These are phyloP conservation scores for Pheosia tremula DNA, from an alignment of 2,888 invertebrate genomes.

Conservation along the genomic window DNA sequence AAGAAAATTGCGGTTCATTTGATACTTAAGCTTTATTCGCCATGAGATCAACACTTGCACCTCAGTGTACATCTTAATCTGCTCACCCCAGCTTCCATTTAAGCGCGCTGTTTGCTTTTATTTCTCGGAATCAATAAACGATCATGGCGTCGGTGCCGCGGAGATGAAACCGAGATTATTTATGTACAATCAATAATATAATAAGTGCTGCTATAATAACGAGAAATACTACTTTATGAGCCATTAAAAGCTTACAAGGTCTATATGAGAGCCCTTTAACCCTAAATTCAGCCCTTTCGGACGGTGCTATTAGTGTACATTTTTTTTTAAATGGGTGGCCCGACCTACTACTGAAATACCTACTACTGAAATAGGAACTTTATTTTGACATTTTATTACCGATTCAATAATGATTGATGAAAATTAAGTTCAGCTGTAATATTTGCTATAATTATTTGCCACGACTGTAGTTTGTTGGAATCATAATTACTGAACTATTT, in stretches of 20 bases:
- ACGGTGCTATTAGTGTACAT: no score
- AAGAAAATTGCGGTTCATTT: no score
- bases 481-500: neutral
- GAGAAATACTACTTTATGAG: neutral
- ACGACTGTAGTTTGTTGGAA: no score
- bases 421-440: no score
- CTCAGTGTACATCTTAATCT: slow-evolving; percentile 62
- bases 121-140: slow-evolving; percentile 59
- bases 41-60: slow-evolving; percentile 9
- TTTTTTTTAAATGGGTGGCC: no score
- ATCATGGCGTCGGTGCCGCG: slow-evolving; percentile 34
- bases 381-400: no score
- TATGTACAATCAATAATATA: slow-evolving; percentile 14
- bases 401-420: no score
- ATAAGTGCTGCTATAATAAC: neutral
- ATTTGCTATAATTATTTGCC: no score
- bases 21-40: slow-evolving; percentile 15
- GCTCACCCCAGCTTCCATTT: slow-evolving; percentile 59
- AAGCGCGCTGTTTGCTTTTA: slow-evolving; percentile 58
- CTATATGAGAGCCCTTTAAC: neutral
- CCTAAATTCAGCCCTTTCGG: neutral
- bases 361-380: no score
- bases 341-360: no score
- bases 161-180: slow-evolving; percentile 36
- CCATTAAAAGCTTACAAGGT: neutral